phyloP scores from a whole-genome alignment of 2,113 vertebrate genomes.

The Phyllopteryx taeniolatus region DNA sequence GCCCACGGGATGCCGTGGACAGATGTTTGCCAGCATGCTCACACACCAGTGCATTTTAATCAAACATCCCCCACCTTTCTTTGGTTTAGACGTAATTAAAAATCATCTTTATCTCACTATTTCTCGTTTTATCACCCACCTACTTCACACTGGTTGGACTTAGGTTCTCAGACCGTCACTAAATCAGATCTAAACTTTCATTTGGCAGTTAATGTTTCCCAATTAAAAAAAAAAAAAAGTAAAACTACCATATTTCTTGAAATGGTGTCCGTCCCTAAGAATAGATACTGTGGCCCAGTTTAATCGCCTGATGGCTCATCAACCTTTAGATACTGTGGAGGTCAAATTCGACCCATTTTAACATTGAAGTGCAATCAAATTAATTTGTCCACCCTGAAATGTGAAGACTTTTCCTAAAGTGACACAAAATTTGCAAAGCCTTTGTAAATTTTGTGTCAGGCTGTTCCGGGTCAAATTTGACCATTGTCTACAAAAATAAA shows the following conservation, averaged over 20 bases:
- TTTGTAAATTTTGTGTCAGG: no score
- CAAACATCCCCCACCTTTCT: constrained; percentile 13
- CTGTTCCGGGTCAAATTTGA: no score
- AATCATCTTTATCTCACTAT: constrained; percentile 1
- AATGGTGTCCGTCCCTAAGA: not conserved
- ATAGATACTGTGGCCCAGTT: not conserved
- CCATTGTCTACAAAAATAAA: no score
- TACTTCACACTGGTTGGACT: constrained; percentile 24
- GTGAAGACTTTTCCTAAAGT: not conserved
- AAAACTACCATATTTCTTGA: not conserved
- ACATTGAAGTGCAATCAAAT: not conserved
- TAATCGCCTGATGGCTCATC: no score
- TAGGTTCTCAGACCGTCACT: constrained; percentile 24
- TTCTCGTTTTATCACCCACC: constrained; percentile 27
- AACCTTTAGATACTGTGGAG: no score
- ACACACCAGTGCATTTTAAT: constrained; percentile 26
- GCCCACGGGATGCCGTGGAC: constrained; percentile 14
- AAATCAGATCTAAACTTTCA: constrained; percentile 9
- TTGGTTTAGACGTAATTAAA: constrained; percentile 16
- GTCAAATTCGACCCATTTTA: no score
- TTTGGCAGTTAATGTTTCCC: not conserved
- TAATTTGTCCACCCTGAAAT: not conserved
- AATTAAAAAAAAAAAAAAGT: not conserved
- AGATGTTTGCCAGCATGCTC: constrained; percentile 47
- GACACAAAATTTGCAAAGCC: no score